Base-by-base conservation (phyloP, 2,797 vertebrate species). In the Neosalanx taihuensis region DNA sequence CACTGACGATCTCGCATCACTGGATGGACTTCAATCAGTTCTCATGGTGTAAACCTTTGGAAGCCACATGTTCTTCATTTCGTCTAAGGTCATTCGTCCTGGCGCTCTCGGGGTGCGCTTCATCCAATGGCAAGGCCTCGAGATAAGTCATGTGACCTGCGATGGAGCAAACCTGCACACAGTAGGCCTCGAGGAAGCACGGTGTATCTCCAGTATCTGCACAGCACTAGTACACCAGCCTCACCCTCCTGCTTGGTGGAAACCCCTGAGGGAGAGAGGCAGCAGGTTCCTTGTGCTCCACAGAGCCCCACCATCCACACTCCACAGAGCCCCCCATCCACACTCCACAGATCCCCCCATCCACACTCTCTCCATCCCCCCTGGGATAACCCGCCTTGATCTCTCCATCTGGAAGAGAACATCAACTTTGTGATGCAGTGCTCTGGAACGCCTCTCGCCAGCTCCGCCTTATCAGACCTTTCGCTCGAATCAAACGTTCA, bases 391-490 rank as follows among this genome's bases (percentile, higher is more conserved):
- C 37, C 4, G 53, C 68, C 56, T 70, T 67, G 35, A 49, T 70
- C 68, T 65, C 68, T 72, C 33, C 46, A 68, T 61, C 72, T 65
- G 56, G 63, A 35, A 35, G 58, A 33, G 31, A 62, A 70, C 33
- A 63, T 70, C 62, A 67, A 33, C 62, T 26, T 67, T 73, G 15
- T 73, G 62, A 77, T 77, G 72, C 67, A 70, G 58, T 30, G 20
- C 41, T 49, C 33, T 65, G 67, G 35, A 67, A 53, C 51, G 13
- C 67, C 63, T 65, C n/a, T 56, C 23, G 71, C 15, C 31, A 23
- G 53, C 46, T 49, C 13, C 41, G 7, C 64, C n/a, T 23, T 20
- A 59, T 49, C 41, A 46, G 9, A 53, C 46, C 1, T 29, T 17
- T n/a, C 3, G 23, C 26, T 60, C 18, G 67, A 69, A 71, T 74